A percentile compares a stretch with the other conserved stretches of the same genome.
phyloP scores from a whole-genome alignment of 1,140 invertebrate genomes.

The Hycleus phaleratus region DNA sequence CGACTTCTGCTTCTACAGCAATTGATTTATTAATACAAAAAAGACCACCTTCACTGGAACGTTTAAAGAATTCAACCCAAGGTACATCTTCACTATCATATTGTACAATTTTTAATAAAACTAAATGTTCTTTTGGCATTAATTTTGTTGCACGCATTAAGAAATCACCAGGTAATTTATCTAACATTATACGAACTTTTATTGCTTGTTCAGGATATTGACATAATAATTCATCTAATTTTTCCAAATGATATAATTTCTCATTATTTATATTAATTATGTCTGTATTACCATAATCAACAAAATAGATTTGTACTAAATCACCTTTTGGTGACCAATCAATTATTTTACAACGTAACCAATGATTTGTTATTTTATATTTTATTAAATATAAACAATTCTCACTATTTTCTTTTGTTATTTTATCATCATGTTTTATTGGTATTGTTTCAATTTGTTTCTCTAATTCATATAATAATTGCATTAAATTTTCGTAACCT shows the following conservation, averaged over 20 bases:
- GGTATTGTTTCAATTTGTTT: constrained; percentile 25
- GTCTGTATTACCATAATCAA: constrained; percentile 43
- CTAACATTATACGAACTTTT: constrained; percentile 44
- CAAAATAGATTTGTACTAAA: constrained; percentile 36
- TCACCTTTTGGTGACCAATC: constrained; percentile 28
- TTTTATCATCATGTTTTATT: neutral
- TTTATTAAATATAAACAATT: constrained; percentile 40
- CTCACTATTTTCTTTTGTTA: constrained; percentile 18
- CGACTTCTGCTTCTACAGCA: constrained; percentile 38
- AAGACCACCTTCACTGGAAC: constrained; percentile 48
- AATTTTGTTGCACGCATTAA: constrained; percentile 42
- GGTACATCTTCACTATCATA: constrained; percentile 29
- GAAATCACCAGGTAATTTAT: constrained; percentile 43
- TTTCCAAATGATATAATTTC: constrained; percentile 38
- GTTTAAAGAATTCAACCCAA: constrained; percentile 53
- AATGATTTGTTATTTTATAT: constrained; percentile 31
- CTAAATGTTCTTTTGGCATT: constrained; percentile 42
- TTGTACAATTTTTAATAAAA: constrained; percentile 40
- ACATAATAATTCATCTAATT: constrained; percentile 34
- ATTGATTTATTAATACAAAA: constrained; percentile 55
- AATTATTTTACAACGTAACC: constrained; percentile 35
- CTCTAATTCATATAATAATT: constrained; percentile 30
- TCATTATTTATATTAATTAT: constrained; percentile 31
- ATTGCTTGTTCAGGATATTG: constrained; percentile 44
- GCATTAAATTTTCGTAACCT: constrained; percentile 35